Conservation (phyloP, 2,113 vertebrate genomes). For the Herpailurus yagouaroundi region DNA sequence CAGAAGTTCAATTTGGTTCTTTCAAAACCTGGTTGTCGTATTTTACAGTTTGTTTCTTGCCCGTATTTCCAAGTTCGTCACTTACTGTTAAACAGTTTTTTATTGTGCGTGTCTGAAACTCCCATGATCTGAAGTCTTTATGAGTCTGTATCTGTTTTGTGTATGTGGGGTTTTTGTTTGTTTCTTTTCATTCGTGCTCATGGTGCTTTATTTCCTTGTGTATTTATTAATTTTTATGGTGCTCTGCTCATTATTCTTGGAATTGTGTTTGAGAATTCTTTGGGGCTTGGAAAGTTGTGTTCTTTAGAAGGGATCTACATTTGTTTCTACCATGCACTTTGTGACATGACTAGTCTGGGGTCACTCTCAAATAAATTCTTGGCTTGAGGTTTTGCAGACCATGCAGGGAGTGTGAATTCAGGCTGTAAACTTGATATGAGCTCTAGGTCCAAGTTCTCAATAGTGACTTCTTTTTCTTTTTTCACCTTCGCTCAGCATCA, state of each 20-base stretch:
- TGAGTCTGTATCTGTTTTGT: not conserved
- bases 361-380: slow-evolving; percentile 48
- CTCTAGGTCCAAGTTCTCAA: not conserved
- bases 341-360: not conserved
- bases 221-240: slow-evolving; percentile 23
- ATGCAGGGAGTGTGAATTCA: not conserved
- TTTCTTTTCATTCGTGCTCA: not conserved
- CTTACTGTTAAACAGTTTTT: not conserved
- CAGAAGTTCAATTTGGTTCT: slow-evolving; percentile 11
- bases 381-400: not conserved
- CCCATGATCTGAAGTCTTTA: not conserved
- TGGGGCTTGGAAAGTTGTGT: not conserved
- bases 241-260: not conserved
- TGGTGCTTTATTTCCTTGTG: slow-evolving; percentile 1
- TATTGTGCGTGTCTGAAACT: not conserved
- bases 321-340: not conserved
- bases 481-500: not conserved
- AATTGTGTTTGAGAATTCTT: not conserved
- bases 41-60: slow-evolving; percentile 14
- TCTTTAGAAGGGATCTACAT: not conserved
- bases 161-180: not conserved
- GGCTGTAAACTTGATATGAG: slow-evolving; percentile 12
- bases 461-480: slow-evolving; percentile 13
- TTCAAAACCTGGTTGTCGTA: not conserved
- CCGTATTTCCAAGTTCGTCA: slow-evolving; percentile 2